These are phyloP conservation scores for Peromyscus aztecus DNA, from an alignment of 2,797 vertebrate species.

Conservation along the genomic window DNA sequence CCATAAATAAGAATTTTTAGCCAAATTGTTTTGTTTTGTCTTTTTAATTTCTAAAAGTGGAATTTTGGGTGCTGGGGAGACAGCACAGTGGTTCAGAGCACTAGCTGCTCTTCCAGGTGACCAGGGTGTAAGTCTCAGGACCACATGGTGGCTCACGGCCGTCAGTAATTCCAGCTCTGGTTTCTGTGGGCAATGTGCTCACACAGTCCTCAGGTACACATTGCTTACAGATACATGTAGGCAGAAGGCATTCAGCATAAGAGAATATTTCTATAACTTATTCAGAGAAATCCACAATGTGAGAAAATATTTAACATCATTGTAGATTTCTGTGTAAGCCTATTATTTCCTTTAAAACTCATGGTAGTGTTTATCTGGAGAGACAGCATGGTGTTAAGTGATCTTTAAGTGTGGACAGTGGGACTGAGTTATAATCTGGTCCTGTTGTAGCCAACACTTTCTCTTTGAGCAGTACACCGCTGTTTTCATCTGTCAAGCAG, in stretches of 20 bases:
- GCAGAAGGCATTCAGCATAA: not conserved
- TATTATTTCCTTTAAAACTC: not conserved
- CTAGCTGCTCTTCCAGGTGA: not conserved
- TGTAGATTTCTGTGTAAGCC: not conserved
- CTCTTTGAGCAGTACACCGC: not conserved
- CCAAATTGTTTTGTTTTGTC: not conserved
- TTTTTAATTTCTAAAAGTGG: not conserved
- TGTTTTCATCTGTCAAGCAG: conserved; percentile 9
- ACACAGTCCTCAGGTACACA: too few relatives aligned
- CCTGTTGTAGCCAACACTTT: not conserved
- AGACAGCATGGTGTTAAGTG: not conserved
- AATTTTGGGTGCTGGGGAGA: not conserved
- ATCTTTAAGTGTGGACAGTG: not conserved
- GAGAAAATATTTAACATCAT: not conserved
- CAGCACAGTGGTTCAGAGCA: not conserved
- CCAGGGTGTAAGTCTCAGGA: not conserved
- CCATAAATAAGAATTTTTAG: conserved; percentile 17
- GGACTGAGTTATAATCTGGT: not conserved
- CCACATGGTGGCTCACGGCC: not conserved
- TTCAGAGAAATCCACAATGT: conserved; percentile 15
- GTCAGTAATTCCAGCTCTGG: not conserved
- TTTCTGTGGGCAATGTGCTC: not conserved
- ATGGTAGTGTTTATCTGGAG: not conserved
- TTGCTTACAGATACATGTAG: not conserved
- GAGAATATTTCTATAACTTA: conserved; percentile 7